Evolutionary conservation across 2,797 vertebrate genomes (phyloP).

Genomic region (Argya squamiceps): DNA sequence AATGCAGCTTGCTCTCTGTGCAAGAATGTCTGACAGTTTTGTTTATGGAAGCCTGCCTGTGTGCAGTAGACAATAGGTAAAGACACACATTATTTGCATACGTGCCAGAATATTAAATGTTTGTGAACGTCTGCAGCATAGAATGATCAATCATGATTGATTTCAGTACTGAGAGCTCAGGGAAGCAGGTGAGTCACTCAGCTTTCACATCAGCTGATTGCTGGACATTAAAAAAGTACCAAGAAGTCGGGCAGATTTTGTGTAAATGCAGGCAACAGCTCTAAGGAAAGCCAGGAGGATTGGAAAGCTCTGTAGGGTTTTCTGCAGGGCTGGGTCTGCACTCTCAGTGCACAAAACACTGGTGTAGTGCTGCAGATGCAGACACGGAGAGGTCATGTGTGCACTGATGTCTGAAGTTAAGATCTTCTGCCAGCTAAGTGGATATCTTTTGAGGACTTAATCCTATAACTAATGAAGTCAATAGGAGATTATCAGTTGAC

Average conservation of each 20-base stretch:
- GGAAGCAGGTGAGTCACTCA: not conserved
- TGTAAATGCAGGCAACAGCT: not conserved
- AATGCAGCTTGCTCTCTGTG: not conserved
- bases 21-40: not conserved
- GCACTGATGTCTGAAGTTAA: conserved; percentile 18
- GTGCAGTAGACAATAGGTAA: not conserved
- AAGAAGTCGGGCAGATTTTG: not conserved
- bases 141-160: too few species aligned
- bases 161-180: not conserved
- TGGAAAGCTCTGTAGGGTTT: not conserved
- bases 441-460: conserved; percentile 28
- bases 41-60: not conserved
- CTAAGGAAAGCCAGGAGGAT: not conserved
- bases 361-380: not conserved
- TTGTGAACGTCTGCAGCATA: not conserved
- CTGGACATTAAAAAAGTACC: not conserved
- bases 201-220: not conserved
- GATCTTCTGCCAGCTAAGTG: conserved; percentile 47
- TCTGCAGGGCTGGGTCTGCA: not conserved
- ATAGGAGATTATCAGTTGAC: conserved; percentile 39
- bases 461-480: conserved; percentile 45
- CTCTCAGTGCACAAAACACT: not conserved
- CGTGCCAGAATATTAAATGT: not conserved
- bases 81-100: not conserved
- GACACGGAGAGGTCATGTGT: not conserved